Conservation (phyloP, 1,140 invertebrate genomes). For the Lepidurus couesii region DNA sequence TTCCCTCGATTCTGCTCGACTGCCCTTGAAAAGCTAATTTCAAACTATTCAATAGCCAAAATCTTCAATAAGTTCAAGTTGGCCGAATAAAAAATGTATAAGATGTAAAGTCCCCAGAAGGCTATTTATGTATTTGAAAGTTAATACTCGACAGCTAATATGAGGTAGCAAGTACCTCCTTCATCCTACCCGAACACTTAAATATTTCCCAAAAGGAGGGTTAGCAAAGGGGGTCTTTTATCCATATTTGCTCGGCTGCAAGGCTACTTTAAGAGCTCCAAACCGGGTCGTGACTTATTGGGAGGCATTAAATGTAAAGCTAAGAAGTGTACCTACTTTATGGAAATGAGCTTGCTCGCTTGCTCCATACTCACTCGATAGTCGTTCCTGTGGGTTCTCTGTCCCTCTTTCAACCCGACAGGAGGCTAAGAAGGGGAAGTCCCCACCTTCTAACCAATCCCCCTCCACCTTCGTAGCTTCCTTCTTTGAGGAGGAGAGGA, state of each 20-base stretch:
- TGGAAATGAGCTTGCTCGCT: not conserved
- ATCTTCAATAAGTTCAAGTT: not conserved
- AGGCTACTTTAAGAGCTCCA: not conserved
- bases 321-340: not conserved
- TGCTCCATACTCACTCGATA: not conserved
- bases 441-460: too few species aligned
- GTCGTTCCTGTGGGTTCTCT: too few species aligned
- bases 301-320: not conserved
- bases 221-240: not conserved
- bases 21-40: not conserved
- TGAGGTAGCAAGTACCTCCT: not conserved
- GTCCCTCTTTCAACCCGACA: too few species aligned
- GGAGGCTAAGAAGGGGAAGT: too few species aligned
- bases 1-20: not conserved
- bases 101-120: not conserved
- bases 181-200: not conserved
- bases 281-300: not conserved
- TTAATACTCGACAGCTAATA: not conserved
- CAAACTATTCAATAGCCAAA: not conserved
- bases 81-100: not conserved
- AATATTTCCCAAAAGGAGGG: not conserved
- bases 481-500: too few species aligned
- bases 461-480: too few species aligned
- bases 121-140: not conserved
- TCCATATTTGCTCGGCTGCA: not conserved